phyloP scores from a whole-genome alignment of 1,140 invertebrate genomes.

The Hormaphis cornu region DNA sequence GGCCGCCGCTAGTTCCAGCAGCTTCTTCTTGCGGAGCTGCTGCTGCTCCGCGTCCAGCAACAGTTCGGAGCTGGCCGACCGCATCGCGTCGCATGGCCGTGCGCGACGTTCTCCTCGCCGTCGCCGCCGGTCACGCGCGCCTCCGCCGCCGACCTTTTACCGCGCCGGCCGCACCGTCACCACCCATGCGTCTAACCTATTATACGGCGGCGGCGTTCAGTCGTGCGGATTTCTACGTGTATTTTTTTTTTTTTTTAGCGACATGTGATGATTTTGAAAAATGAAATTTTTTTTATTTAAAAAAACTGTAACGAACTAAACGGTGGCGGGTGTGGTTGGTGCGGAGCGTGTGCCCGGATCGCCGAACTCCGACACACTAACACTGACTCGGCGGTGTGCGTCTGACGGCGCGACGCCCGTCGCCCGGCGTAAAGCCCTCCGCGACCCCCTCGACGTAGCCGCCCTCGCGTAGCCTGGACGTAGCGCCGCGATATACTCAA shows the following conservation, averaged over 20 bases:
- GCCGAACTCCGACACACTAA: conserved; percentile 34
- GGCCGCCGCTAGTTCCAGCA: conserved; percentile 51
- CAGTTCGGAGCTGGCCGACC: conserved; percentile 73
- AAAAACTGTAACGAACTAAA: no score
- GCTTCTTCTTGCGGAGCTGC: conserved; percentile 59
- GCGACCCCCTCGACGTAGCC: conserved; percentile 44
- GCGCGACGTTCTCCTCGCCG: no score
- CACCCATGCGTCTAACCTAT: no score
- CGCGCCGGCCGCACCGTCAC: conserved; percentile 36
- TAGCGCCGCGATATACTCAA: no score
- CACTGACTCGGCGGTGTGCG: conserved; percentile 38
- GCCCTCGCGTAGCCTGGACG: conserved; percentile 40
- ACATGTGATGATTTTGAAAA: no score
- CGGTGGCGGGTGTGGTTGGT: no score
- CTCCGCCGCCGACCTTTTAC: conserved; percentile 37
- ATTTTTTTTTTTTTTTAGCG: no score
- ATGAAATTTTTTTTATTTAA: no score
- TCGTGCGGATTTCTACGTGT: no score
- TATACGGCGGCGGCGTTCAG: no score
- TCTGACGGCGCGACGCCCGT: conserved; percentile 45
- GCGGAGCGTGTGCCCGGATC: not conserved
- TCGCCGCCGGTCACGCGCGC: conserved; percentile 39
- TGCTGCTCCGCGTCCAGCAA: conserved; percentile 60
- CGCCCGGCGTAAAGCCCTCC: conserved; percentile 39
- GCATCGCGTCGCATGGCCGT: conserved; percentile 50